Evolutionary conservation across 37 sponge, comb jelly and placozoan species (phyloP), one percentile per base, ranked within the genome.

Genomic region (Chondrilla cf. caribensis): DNA sequence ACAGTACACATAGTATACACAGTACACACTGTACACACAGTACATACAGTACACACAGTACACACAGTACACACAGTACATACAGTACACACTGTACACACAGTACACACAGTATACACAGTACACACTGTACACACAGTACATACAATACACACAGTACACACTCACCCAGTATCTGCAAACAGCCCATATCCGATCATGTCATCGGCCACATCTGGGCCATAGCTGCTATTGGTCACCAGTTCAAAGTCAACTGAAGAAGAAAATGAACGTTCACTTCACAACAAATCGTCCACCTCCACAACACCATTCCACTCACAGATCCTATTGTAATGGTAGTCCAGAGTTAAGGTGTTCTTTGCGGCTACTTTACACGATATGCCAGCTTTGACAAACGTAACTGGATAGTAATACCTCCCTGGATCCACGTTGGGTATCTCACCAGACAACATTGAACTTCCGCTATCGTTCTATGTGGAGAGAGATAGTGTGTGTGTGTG

Each of bases 381-480:
- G 1, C 68, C 17, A 67, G 68, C 68, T 26, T 67, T 67, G 68
- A 67, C 68, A 67, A 67, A 67, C 33, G 68, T 67, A 28, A 67
- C 35, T 31, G 68, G 68, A 25, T 31, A 67, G 26, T 33, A 3
- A 32, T 67, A 28, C n/a, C 1, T 4, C 15, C 0, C 3, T 18
- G 32, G n/a, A 17, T 67, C 68, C 29, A 1, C 68, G 4, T 17
- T 32, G 17, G 17, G 1, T 1, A 26, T 67, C 17, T 4, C 35
- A 67, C 68, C 35, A 29, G 17, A 31, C 3, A 59, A 26, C 68
- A 67, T 33, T 33, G 35, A 31, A 33, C 68, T 67, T 18, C 68
- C 29, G 32, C n/a, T 67, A 32, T 67, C 68, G 29, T 67, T 67
- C 68, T 67, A 32, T 26, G 32, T 18, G 33, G 31, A 33, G 14